phyloP scores from a whole-genome alignment of 1,140 invertebrate species.

The Drosophila bifasciata region DNA sequence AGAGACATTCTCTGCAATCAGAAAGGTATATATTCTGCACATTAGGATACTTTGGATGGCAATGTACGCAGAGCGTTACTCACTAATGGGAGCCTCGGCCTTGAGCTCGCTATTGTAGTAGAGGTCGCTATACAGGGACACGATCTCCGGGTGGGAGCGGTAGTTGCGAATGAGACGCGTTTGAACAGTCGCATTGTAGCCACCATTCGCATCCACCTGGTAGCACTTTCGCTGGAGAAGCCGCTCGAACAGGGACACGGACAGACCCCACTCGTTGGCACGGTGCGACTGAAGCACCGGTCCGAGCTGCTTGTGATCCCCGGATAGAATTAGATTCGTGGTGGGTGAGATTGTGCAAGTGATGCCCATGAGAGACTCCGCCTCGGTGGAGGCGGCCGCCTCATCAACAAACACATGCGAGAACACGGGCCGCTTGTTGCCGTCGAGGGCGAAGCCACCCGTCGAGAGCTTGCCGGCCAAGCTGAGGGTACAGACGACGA shows the following conservation, averaged over 20 bases:
- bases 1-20: constrained; percentile 44
- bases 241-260: constrained; percentile 87
- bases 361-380: constrained; percentile 90
- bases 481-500: constrained; percentile 66
- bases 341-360: constrained; percentile 78
- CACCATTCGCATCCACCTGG: constrained; percentile 83
- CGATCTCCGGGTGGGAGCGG: constrained; percentile 87
- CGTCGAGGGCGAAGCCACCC: constrained; percentile 86
- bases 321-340: constrained; percentile 89
- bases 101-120: constrained; percentile 87
- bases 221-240: constrained; percentile 85
- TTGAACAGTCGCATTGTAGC: constrained; percentile 87
- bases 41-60: not conserved
- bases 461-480: constrained; percentile 87
- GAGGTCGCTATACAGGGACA: constrained; percentile 87
- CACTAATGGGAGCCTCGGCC: constrained; percentile 62
- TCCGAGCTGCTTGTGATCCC: constrained; percentile 93
- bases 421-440: constrained; percentile 84
- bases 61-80: not conserved
- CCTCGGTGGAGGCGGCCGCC: constrained; percentile 92
- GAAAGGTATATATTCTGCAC: not conserved
- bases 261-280: constrained; percentile 85
- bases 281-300: constrained; percentile 88
- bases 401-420: constrained; percentile 94
- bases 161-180: constrained; percentile 89